phyloP scores from a whole-genome alignment of 2,113 vertebrate species.

The Lonchura striata region DNA sequence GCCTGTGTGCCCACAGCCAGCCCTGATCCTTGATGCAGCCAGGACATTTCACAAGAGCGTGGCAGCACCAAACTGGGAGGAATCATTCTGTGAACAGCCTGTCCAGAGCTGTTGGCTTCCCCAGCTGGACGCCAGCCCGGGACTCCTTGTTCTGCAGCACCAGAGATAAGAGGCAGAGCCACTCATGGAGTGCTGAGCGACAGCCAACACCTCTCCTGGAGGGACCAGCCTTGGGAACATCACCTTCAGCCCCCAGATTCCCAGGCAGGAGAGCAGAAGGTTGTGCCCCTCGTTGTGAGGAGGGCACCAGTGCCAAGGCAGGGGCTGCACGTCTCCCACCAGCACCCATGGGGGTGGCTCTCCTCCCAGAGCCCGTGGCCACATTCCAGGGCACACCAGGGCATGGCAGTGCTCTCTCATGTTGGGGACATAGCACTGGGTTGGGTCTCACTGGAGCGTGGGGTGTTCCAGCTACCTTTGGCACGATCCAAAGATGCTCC shows the following conservation, averaged over 20 bases:
- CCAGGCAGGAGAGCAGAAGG: background rate
- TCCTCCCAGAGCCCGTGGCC: rapidly evolving
- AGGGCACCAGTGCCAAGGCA: rapidly evolving
- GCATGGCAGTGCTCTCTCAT: background rate
- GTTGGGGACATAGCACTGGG: rapidly evolving
- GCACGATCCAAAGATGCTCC: background rate
- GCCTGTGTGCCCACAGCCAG: background rate
- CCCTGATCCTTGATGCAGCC: background rate
- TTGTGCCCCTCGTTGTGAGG: background rate
- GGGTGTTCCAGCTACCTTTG: background rate
- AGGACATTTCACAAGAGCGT: background rate
- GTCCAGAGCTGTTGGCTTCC: background rate
- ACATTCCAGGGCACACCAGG: background rate
- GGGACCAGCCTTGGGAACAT: background rate
- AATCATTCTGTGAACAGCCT: background rate
- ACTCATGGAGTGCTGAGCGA: rapidly evolving
- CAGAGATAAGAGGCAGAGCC: background rate
- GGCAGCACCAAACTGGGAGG: background rate
- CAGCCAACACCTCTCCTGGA: background rate
- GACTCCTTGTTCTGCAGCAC: background rate
- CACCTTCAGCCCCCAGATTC: background rate
- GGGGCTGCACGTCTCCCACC: background rate
- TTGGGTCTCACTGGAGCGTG: rapidly evolving
- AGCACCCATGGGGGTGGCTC: rapidly evolving
- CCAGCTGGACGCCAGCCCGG: background rate